Percentiles rank a stretch among this genome's conserved stretches.
Evolutionary conservation across 1,140 invertebrate genomes (phyloP).

Genomic region (Ephestia elutella): DNA sequence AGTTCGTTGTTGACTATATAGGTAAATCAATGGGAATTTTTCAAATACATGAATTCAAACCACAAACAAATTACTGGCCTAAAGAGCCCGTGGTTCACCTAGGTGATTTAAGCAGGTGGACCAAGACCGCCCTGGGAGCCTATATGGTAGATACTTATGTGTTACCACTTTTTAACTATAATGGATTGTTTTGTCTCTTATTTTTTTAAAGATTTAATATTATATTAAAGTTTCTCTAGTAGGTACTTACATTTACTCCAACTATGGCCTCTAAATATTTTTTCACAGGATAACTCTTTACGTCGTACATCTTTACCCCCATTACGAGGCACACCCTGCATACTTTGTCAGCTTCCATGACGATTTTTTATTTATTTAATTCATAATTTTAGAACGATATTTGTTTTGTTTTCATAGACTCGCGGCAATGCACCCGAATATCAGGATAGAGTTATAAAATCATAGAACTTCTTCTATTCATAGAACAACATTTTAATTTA

Average conservation of each 20-base stretch:
- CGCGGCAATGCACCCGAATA: conserved; percentile 24
- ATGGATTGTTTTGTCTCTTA: too few species aligned
- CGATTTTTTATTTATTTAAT: conserved; percentile 12
- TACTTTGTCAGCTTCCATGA: conserved; percentile 44
- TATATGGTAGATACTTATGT: too few species aligned
- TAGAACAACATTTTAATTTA: conserved; percentile 9
- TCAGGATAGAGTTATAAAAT: conserved; percentile 53
- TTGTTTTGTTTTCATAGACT: conserved; percentile 32
- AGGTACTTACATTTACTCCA: conserved; percentile 44
- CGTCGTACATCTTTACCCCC: conserved; percentile 41
- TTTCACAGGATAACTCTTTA: conserved; percentile 33
- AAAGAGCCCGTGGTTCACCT: too few species aligned
- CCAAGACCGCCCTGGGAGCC: too few species aligned
- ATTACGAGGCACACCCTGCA: conserved; percentile 50
- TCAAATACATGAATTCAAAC: too few species aligned
- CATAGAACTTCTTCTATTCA: conserved; percentile 47
- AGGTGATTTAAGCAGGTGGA: too few species aligned
- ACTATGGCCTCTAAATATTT: conserved; percentile 43
- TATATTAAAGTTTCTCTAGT: not conserved
- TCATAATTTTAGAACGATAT: conserved; percentile 14
- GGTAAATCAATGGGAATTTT: too few species aligned
- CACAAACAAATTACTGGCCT: too few species aligned
- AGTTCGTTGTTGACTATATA: too few species aligned
- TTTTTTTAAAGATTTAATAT: too few species aligned
- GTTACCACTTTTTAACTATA: too few species aligned